phyloP scores from a whole-genome alignment of 64 coral and sea anemone species.

The Trachythela sp. region DNA sequence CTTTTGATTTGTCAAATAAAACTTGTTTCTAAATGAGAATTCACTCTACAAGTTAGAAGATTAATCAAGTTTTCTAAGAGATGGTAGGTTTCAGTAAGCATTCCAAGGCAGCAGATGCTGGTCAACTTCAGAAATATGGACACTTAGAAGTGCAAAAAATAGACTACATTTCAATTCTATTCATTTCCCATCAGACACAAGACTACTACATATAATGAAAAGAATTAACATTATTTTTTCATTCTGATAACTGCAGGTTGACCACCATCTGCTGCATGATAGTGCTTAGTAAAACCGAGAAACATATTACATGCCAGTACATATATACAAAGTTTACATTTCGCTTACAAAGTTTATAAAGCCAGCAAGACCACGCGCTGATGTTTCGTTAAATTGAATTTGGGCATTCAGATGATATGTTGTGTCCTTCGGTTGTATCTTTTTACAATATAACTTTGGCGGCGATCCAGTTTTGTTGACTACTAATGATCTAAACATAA shows the following conservation, averaged over 20 bases:
- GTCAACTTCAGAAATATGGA: too few species aligned
- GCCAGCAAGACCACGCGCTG: neutral
- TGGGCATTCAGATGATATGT: neutral
- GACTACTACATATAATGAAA: too few species aligned
- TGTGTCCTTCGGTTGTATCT: constrained; percentile 42
- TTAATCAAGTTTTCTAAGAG: neutral
- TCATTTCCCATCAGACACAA: too few species aligned
- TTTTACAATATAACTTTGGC: constrained; percentile 65
- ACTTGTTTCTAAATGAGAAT: neutral
- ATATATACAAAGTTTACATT: neutral
- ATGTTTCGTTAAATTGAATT: constrained; percentile 18
- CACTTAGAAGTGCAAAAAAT: too few species aligned
- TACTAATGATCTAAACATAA: constrained; percentile 64
- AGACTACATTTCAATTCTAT: too few species aligned
- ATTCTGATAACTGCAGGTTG: too few species aligned
- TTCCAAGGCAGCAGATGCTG: too few species aligned
- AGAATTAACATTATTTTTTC: too few species aligned
- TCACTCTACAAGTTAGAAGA: neutral
- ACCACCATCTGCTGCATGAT: too few species aligned
- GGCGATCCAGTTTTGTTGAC: constrained; percentile 45
- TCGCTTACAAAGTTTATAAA: constrained; percentile 47
- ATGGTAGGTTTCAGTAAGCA: too few species aligned
- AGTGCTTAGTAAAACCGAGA: too few species aligned
- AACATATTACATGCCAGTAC: neutral
- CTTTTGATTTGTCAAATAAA: neutral